Conservation (phyloP, 2,113 vertebrate genomes). For the Mormoops blainvillei region DNA sequence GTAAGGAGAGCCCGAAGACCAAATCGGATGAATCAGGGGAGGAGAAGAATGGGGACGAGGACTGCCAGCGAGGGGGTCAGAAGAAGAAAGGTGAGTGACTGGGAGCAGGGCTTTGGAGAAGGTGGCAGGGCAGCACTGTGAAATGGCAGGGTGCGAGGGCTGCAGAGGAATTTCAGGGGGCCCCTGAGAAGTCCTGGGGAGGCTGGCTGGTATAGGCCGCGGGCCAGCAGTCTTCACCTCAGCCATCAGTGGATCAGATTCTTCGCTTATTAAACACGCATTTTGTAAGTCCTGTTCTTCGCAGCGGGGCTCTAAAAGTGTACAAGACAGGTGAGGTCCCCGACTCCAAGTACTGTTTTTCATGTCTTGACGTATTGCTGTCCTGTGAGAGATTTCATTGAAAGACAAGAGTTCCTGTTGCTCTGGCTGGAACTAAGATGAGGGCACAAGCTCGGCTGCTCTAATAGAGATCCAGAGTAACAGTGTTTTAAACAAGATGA, state of each 20-base stretch:
- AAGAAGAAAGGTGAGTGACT: conserved; percentile 91
- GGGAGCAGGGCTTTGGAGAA: neutral
- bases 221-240: neutral
- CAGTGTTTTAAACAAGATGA: neutral
- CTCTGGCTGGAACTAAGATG: neutral
- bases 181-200: neutral
- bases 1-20: conserved; percentile 93
- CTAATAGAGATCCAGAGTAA: neutral
- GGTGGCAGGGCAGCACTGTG: neutral
- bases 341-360: neutral
- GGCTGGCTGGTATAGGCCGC: neutral
- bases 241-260: neutral
- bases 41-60: conserved; percentile 95
- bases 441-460: neutral
- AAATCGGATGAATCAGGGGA: conserved; percentile 96
- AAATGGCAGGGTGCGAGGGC: neutral
- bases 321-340: neutral
- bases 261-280: neutral
- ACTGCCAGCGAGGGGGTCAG: conserved; percentile 91
- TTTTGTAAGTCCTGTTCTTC: neutral
- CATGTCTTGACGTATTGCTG: neutral
- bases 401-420: neutral
- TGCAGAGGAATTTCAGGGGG: neutral
- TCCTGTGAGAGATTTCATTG: neutral
- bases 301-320: neutral